Base-by-base conservation (phyloP, 2,113 vertebrate species). In the Trogon surrucura region DNA sequence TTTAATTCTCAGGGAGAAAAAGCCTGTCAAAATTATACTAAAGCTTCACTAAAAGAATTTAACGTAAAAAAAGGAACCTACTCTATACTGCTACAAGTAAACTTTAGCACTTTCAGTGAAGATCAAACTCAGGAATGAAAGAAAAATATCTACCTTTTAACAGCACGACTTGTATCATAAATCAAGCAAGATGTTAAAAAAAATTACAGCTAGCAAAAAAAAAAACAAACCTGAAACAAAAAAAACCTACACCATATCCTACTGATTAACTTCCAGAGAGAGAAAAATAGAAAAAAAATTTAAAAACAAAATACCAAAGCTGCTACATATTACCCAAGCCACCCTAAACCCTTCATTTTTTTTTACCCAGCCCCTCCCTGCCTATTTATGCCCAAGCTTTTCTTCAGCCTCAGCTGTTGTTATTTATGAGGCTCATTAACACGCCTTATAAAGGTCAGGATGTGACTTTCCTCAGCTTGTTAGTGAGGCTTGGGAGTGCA, bases 351-450 rank as follows among this genome's bases (percentile, higher is more conserved):
- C 11, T 3, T 1, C 1, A 41, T 41, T 41, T 41, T 1, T 48
- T 22, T 32, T 4, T 3, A 1, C 0, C 4, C 2, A 10, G 3
- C 16, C 26, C 41, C 36, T 85, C 50, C 66, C n/a, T 57, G 2
- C 29, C 30, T 5, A 9, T 56, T 51, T 12, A 19, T 75, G 21
- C 47, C 25, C 1, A 1, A 18, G 3, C 30, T 0, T 0, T 22
- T 60, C 56, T 30, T 66, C 38, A 62, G 44, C 41, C 41, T 51
- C 71, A 45, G 67, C 51, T 47, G 41, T 7, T 56, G 30, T 89
- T 89, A 89, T 92, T 96, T n/a, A 65, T 73, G 89, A 75, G 30
- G 29, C 71, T 97, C 89, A 85, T 95, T 87, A 80, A 62, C 71
- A 44, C 62, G 54, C 71, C 82, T 57, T 4, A 9, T 3, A 19